phyloP scores from a whole-genome alignment of 2,797 vertebrate species.

The Pseudopleuronectes americanus region DNA sequence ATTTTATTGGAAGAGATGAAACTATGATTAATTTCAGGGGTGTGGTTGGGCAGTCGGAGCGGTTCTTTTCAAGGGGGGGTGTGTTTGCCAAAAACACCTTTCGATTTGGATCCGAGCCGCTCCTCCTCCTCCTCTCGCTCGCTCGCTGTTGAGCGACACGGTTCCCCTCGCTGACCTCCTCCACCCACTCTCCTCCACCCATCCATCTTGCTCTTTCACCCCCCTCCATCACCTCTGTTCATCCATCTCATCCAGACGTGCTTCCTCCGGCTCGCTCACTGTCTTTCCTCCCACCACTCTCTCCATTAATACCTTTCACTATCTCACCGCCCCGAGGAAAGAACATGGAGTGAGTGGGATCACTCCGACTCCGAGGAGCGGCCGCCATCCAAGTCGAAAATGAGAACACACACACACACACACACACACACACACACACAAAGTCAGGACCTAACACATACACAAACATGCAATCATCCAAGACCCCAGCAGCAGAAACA shows the following conservation, averaged over 20 bases:
- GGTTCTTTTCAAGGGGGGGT: neutral
- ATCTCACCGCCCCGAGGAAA: conserved; percentile 58
- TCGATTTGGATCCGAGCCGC: conserved; percentile 28
- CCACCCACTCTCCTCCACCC: conserved; percentile 46
- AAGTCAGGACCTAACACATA: conserved; percentile 10
- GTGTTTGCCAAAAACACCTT: conserved; percentile 51
- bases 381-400: conserved; percentile 50
- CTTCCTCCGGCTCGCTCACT: neutral
- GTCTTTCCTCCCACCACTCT: conserved; percentile 64
- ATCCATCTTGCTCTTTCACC: conserved; percentile 37
- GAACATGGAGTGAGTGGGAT: conserved; percentile 61
- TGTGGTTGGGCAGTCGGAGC: conserved; percentile 33
- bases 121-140: conserved; percentile 22
- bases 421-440: conserved; percentile 11
- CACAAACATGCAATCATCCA: conserved; percentile 16
- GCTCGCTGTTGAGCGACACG: conserved; percentile 38
- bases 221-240: conserved; percentile 25
- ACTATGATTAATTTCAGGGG: conserved; percentile 54
- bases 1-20: conserved; percentile 42
- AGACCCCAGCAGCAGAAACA: conserved; percentile 54
- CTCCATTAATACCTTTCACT: conserved; percentile 60
- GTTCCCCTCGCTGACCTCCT: conserved; percentile 46
- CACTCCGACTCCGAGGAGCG: conserved; percentile 35
- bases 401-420: conserved; percentile 34
- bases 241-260: conserved; percentile 17